These are phyloP conservation scores for Crotophaga sulcirostris DNA, from an alignment of 2,113 vertebrate genomes.

Conservation along the genomic window DNA sequence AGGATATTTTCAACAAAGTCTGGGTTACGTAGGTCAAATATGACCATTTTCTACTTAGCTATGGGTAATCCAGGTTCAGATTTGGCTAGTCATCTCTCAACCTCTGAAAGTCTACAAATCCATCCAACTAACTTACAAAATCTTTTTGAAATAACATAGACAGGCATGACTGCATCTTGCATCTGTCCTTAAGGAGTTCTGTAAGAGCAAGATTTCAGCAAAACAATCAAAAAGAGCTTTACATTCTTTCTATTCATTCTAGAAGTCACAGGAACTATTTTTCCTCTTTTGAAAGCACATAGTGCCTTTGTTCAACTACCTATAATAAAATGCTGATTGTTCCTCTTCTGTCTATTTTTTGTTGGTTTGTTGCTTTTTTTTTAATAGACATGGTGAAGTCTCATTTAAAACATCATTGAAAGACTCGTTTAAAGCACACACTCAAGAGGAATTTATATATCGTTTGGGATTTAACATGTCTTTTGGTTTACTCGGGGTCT, in stretches of 20 bases:
- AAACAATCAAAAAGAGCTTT: neutral
- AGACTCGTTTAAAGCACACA: neutral
- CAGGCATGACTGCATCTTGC: neutral
- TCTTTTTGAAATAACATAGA: neutral
- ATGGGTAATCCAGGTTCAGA: neutral
- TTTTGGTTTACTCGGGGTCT: neutral
- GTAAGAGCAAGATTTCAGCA: neutral
- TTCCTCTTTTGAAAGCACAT: neutral
- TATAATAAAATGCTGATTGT: neutral
- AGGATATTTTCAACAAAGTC: neutral
- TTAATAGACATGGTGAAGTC: neutral
- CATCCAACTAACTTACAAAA: neutral
- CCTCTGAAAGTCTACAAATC: neutral
- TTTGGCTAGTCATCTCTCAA: neutral
- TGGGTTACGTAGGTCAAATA: neutral
- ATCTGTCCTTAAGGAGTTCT: neutral
- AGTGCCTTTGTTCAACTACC: neutral
- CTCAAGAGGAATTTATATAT: neutral
- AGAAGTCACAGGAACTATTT: neutral
- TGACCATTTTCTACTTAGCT: neutral
- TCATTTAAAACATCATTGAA: neutral
- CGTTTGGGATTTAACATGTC: accelerated
- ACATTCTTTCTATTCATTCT: neutral
- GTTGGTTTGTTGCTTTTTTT: neutral
- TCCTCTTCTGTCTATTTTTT: neutral